phyloP scores from a whole-genome alignment of 2,888 invertebrate genomes.

The Megaustenia siamemsis region DNA sequence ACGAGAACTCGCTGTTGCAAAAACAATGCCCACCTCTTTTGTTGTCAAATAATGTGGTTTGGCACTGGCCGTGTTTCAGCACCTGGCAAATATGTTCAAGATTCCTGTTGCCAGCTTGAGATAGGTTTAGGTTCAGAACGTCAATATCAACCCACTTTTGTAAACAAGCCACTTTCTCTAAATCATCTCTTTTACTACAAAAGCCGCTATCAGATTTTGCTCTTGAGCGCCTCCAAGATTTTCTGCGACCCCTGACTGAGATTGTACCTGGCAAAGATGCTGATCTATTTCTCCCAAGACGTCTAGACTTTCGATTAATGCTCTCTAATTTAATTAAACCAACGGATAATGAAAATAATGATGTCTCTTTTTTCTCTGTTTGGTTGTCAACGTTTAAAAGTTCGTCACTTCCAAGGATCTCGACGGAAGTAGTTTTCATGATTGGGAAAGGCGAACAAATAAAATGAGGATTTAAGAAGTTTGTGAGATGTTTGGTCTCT shows the following conservation, averaged over 20 bases:
- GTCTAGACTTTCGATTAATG: background rate
- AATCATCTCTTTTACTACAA: background rate
- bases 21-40: too few species aligned
- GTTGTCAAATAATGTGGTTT: background rate
- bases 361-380: background rate
- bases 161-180: too few species aligned
- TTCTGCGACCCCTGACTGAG: background rate
- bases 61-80: background rate
- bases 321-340: background rate
- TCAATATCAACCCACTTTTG: background rate
- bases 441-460: slow-evolving; percentile 3
- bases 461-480: background rate
- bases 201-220: background rate
- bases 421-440: background rate
- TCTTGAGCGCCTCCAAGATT: background rate
- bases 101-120: background rate
- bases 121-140: background rate
- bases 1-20: background rate
- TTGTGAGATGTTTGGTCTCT: background rate
- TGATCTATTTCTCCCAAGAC: background rate
- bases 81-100: background rate
- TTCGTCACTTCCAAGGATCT: background rate
- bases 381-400: background rate
- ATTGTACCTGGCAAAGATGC: background rate
- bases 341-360: background rate